These are phyloP conservation scores for Periophthalmus magnuspinnatus DNA, from an alignment of 2,797 vertebrate species.

Conservation along the genomic window DNA sequence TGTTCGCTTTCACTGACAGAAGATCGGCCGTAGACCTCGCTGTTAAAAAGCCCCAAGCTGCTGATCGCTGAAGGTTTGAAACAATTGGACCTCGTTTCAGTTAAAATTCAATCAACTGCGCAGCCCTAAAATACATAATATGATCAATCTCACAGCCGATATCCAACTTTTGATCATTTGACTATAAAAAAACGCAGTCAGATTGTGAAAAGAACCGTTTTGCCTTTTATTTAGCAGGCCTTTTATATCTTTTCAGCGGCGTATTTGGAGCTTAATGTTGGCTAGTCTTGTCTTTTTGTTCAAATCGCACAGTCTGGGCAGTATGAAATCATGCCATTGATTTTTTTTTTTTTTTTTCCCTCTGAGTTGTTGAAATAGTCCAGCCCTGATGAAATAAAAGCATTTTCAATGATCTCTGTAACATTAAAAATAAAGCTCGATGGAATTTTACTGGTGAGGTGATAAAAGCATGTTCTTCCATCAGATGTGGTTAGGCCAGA, in stretches of 20 bases:
- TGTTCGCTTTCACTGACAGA: too few relatives aligned
- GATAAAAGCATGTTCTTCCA: conserved; percentile 7
- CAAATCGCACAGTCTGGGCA: background rate
- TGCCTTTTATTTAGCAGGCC: background rate
- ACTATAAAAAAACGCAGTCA: background rate
- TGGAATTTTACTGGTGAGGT: background rate
- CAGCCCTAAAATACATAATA: background rate
- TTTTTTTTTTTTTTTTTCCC: background rate
- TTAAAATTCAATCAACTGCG: too few relatives aligned
- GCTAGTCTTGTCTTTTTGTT: background rate
- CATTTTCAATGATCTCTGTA: background rate
- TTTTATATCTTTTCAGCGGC: background rate
- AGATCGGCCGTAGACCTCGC: background rate
- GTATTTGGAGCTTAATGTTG: background rate
- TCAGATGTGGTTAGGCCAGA: conserved; percentile 19
- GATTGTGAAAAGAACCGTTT: background rate
- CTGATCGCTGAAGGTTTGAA: too few relatives aligned
- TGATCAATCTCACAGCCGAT: background rate
- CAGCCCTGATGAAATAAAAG: conserved; percentile 7
- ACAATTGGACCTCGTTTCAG: background rate
- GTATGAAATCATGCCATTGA: background rate
- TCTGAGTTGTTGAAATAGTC: background rate
- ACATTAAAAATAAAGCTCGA: background rate
- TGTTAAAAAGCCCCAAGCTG: too few relatives aligned
- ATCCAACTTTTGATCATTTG: background rate